Conservation (phyloP, 2,113 vertebrate species). For the Xyliphius kryptos region DNA sequence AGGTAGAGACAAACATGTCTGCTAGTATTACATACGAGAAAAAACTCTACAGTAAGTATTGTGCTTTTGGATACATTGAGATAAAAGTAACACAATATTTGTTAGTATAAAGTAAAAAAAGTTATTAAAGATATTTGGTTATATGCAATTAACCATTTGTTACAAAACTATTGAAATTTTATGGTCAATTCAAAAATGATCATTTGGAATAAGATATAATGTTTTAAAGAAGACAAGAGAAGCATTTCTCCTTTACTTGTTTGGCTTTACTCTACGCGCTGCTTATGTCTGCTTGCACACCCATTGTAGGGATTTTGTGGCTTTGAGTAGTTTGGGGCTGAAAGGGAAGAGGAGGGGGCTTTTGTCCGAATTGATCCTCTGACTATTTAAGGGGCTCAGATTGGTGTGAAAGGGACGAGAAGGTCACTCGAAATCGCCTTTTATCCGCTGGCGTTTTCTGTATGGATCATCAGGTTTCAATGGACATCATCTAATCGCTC, state of each 20-base stretch:
- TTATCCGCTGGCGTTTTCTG: slow-evolving; percentile 87
- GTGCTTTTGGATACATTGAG: too few relatives aligned
- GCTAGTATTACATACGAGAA: too few relatives aligned
- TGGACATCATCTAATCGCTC: slow-evolving; percentile 88
- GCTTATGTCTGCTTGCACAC: slow-evolving; percentile 19
- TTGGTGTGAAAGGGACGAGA: slow-evolving; percentile 91
- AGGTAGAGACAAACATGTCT: too few relatives aligned
- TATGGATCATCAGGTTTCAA: slow-evolving; percentile 94
- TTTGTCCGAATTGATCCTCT: slow-evolving; percentile 85
- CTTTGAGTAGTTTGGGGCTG: slow-evolving; percentile 75
- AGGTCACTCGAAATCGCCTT: slow-evolving; percentile 96
- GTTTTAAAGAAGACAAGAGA: background rate
- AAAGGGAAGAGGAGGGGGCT: slow-evolving; percentile 73
- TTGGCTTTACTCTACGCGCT: slow-evolving; percentile 2
- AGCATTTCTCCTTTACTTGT: slow-evolving; percentile 1
- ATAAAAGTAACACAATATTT: too few relatives aligned
- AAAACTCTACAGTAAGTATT: too few relatives aligned
- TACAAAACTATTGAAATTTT: too few relatives aligned
- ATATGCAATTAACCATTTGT: too few relatives aligned
- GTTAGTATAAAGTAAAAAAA: too few relatives aligned
- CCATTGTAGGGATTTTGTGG: slow-evolving; percentile 62
- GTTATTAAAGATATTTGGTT: too few relatives aligned
- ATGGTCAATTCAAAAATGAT: too few relatives aligned
- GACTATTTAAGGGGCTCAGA: slow-evolving; percentile 82
- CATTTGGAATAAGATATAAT: too few relatives aligned